Conservation (phyloP, 2,113 vertebrate genomes). For the Rhinogobius similis region DNA sequence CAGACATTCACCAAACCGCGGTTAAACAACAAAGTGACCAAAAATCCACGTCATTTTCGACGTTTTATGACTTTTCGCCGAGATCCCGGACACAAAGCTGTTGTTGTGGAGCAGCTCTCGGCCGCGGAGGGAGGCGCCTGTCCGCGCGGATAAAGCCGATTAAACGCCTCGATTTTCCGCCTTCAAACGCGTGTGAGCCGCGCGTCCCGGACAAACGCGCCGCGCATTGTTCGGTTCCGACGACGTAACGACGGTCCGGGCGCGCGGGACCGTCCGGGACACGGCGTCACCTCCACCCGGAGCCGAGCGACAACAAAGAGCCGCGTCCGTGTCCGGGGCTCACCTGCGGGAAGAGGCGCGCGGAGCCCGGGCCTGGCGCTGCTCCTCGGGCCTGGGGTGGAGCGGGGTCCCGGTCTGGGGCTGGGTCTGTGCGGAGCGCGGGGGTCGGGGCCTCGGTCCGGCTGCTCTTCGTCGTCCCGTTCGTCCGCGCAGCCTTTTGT, state of each 20-base stretch:
- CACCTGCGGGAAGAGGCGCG: background rate
- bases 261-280: background rate
- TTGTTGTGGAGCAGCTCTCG: too few relatives aligned
- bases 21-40: too few relatives aligned
- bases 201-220: too few relatives aligned
- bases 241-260: too few relatives aligned
- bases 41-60: too few relatives aligned
- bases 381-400: background rate
- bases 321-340: background rate
- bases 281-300: background rate
- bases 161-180: background rate
- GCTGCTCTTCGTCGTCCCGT: too few relatives aligned
- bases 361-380: background rate
- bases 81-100: too few relatives aligned
- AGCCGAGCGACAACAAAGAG: background rate
- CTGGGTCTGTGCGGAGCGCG: too few relatives aligned
- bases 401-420: background rate
- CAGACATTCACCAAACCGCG: too few relatives aligned
- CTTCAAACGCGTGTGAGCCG: background rate
- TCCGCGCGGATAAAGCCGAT: background rate
- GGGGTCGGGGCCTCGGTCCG: too few relatives aligned
- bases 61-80: too few relatives aligned
- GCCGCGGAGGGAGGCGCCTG: background rate
- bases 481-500: slow-evolving; percentile 84
- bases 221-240: too few relatives aligned